Conservation (phyloP, 2,888 invertebrate species). For the Bimastos eiseni region DNA sequence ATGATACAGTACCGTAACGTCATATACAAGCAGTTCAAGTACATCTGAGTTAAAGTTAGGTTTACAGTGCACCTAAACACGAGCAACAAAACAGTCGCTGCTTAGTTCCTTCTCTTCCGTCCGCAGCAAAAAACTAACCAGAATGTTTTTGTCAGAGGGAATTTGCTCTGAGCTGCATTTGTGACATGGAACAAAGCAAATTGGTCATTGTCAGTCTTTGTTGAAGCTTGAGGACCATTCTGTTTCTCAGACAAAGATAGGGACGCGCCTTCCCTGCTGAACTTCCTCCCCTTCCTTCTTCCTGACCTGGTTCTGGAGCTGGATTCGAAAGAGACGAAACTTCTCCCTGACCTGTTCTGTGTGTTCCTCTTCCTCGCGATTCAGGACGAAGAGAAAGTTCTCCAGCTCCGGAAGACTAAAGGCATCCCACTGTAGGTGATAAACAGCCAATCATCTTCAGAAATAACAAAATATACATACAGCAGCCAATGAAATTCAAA, state of each 20-base stretch:
- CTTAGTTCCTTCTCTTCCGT: background rate
- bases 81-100: background rate
- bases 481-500: too few species aligned
- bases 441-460: background rate
- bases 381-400: conserved; percentile 66
- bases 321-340: background rate
- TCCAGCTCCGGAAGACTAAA: conserved; percentile 67
- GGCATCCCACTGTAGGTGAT: conserved; percentile 64
- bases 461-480: background rate
- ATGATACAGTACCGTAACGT: background rate
- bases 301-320: conserved; percentile 6
- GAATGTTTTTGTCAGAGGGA: background rate
- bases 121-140: background rate
- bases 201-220: background rate
- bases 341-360: conserved; percentile 59
- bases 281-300: background rate
- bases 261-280: background rate
- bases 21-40: background rate
- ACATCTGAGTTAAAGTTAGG: background rate
- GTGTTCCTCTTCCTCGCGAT: conserved; percentile 66
- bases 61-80: background rate
- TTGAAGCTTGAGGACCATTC: background rate
- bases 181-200: background rate
- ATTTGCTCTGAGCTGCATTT: background rate
- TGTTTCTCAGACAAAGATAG: background rate